Evolutionary conservation across 2,113 vertebrate genomes (phyloP).

Genomic region (Indri indri): DNA sequence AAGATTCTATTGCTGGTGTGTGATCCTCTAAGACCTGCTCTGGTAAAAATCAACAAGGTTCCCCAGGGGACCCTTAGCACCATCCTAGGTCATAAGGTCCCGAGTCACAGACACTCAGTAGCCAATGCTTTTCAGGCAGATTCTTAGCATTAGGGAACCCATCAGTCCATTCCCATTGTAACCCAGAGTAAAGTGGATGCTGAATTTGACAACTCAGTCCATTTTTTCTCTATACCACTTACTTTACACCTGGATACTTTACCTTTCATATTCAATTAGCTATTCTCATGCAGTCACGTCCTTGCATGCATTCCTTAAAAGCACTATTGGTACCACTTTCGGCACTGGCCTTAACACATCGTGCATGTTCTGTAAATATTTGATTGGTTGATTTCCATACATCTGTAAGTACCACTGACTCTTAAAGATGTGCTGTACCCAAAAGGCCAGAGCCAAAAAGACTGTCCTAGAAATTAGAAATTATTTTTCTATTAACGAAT

Average conservation of each 20-base stretch:
- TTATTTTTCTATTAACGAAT: conserved; percentile 22
- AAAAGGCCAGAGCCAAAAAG: conserved; percentile 11
- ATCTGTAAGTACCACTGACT: neutral
- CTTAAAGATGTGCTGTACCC: neutral
- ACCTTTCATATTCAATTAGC: neutral
- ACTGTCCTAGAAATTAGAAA: neutral
- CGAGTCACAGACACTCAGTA: neutral
- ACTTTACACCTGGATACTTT: neutral
- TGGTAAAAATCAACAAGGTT: neutral
- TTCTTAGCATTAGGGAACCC: neutral
- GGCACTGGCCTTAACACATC: neutral
- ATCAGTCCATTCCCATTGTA: neutral
- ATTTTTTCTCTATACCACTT: neutral
- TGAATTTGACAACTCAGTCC: neutral
- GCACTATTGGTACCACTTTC: neutral
- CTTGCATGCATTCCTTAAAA: neutral
- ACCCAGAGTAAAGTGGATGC: neutral
- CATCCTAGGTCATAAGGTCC: neutral
- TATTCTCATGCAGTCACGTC: neutral
- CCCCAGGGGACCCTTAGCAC: neutral
- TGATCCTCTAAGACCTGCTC: neutral
- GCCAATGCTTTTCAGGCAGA: neutral
- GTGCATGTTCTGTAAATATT: neutral
- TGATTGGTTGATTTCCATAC: neutral
- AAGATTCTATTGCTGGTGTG: neutral